These are phyloP conservation scores for Sycophila sp. DNA, from an alignment of 1,140 invertebrate species.

Conservation along the genomic window DNA sequence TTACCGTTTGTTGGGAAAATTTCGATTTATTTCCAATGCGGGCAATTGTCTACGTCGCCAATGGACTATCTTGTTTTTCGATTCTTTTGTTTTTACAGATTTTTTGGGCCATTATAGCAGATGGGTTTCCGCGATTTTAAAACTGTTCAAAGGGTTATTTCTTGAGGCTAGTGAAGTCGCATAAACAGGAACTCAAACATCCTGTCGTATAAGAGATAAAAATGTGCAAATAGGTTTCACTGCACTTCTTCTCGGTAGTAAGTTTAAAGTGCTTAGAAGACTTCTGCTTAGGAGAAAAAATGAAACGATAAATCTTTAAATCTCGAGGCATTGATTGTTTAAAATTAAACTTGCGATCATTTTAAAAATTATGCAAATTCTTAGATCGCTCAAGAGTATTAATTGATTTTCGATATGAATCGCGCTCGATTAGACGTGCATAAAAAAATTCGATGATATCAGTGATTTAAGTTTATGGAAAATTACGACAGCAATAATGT, in stretches of 20 bases:
- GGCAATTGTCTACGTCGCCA: no score
- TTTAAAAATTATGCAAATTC: conserved; percentile 6
- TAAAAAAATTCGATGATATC: neutral
- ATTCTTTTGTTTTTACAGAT: no score
- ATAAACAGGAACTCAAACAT: conserved; percentile 15
- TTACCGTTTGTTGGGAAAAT: no score
- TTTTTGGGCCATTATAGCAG: no score
- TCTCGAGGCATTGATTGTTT: neutral
- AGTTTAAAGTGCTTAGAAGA: neutral
- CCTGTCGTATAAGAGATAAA: conserved; percentile 8
- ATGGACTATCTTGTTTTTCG: neutral
- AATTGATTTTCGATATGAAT: conserved; percentile 27
- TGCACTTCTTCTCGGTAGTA: neutral
- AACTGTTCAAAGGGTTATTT: conserved; percentile 13
- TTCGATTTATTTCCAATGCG: no score
- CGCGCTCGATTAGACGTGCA: neutral
- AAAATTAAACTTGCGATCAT: neutral
- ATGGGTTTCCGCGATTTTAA: neutral
- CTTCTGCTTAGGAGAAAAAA: neutral
- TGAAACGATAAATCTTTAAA: neutral
- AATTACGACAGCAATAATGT: neutral
- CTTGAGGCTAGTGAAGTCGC: neutral
- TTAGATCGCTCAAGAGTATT: neutral
- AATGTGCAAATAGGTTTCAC: conserved; percentile 16
- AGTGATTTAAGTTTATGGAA: conserved; percentile 1